Conservation (phyloP, 2,888 invertebrate species). For the Epiperipatus broadwayi region DNA sequence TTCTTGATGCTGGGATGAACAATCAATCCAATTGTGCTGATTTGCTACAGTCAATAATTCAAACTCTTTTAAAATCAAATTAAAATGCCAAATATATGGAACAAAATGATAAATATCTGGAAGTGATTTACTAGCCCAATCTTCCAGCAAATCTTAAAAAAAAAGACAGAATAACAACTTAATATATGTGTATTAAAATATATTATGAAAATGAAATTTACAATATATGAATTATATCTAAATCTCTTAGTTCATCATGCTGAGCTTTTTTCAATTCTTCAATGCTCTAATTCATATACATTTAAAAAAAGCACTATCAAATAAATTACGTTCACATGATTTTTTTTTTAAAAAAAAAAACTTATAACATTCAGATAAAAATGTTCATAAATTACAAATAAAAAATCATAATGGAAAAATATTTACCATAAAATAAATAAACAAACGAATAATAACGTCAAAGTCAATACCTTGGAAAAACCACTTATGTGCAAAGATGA, state of each 20-base stretch:
- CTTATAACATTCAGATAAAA: not conserved
- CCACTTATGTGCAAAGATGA: constrained; percentile 84
- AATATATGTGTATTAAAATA: no score
- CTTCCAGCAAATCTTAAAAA: constrained; percentile 62
- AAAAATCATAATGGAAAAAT: no score
- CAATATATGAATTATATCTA: no score
- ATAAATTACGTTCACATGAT: not conserved
- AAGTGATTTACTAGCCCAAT: constrained; percentile 51
- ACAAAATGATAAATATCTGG: constrained; percentile 86
- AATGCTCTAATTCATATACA: no score
- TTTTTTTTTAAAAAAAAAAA: constrained; percentile 14
- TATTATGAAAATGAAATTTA: no score
- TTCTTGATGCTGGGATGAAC: constrained; percentile 82
- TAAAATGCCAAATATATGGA: constrained; percentile 89
- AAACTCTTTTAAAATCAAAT: constrained; percentile 73
- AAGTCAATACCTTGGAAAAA: constrained; percentile 53
- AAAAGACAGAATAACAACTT: constrained; percentile 7
- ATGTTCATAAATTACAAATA: no score
- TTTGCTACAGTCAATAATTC: constrained; percentile 81
- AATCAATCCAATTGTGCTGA: constrained; percentile 97
- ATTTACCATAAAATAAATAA: no score
- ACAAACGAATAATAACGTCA: constrained; percentile 4
- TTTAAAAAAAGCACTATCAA: constrained; percentile 11
- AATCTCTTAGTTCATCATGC: no score
- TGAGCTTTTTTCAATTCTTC: no score